Evolutionary conservation across 2,113 vertebrate species (phyloP).

Genomic region (Chunga burmeisteri): DNA sequence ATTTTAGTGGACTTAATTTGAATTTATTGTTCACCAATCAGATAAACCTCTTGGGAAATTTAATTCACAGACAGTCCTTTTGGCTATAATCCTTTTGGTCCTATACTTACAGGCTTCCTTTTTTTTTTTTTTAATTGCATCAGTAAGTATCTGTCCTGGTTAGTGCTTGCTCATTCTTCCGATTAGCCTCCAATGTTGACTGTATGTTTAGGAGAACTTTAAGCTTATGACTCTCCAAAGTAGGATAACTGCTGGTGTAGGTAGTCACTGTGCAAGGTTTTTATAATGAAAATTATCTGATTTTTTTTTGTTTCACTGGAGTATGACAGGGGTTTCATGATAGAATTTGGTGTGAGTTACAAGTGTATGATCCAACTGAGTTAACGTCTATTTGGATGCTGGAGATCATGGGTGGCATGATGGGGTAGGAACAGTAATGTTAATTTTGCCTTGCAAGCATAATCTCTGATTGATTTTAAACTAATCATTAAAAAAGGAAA

Average conservation of each 20-base stretch:
- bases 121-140: background rate
- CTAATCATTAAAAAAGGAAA: background rate
- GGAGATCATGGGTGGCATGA: background rate
- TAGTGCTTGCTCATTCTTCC: background rate
- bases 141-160: background rate
- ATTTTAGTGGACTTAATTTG: constrained; percentile 43
- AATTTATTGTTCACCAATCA: constrained; percentile 52
- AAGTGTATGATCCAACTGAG: background rate
- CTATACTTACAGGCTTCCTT: background rate
- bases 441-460: background rate
- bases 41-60: constrained; percentile 31
- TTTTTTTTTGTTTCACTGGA: background rate
- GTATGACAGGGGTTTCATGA: background rate
- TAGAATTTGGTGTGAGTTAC: background rate
- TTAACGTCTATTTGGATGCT: background rate
- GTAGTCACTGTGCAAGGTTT: background rate
- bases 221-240: background rate
- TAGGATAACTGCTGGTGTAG: background rate
- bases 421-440: background rate
- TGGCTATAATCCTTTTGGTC: background rate
- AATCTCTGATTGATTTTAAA: background rate
- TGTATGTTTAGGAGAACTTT: background rate
- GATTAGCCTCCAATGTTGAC: background rate
- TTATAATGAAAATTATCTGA: background rate
- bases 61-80: constrained; percentile 29